Evolutionary conservation across 1,140 invertebrate species (phyloP), one percentile per base, ranked within the genome.

Genomic region (Neodiprion virginianus): DNA sequence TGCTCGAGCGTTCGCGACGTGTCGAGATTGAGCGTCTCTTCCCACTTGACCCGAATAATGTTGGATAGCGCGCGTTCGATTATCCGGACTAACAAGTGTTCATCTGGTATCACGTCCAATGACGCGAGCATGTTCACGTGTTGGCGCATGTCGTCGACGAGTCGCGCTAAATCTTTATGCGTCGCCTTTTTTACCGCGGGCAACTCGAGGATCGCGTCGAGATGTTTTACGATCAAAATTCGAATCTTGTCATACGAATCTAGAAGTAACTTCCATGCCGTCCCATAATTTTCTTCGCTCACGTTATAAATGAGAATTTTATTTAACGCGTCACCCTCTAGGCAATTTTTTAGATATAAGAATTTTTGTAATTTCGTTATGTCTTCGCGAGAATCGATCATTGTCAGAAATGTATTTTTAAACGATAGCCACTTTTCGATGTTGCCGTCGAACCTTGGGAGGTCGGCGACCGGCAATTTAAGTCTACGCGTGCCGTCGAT

Each of bases 211-310:
- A 77, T 75, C 69, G 76, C 74, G 69, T 75, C 74, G 8, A 77
- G 71, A 74, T 72, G n/a, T 65, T 73, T 74, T 78, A 73, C 21
- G n/a, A 79, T 67, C 4, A 80, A 71, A 28, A 76, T 17, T 5
- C 73, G 72, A 48, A 75, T 75, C 14, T 71, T 65, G 21, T 81
- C 75, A 49, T 80, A 81, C 7, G 74, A 12, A 2, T 72, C 67
- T 7, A 5, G 48, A 14, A 81, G 72, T 0, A 79, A n/a, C 61
- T 73, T 47, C 79, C 79, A 79, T n/a, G 78, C 77, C 3, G 72
- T 71, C 17, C 69, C 17, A 53, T 79, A 81, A 66, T 77, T 81
- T 67, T 77, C 77, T 12, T 53, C 69, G 48, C 76, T 78, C 1
- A 71, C 23, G 12, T 69, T 61, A 47, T 28, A 28, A 28, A 28